A percentile compares a stretch with the other conserved stretches of the same genome.
Conservation (phyloP, 2,113 vertebrate genomes). For the Hemicordylus capensis region DNA sequence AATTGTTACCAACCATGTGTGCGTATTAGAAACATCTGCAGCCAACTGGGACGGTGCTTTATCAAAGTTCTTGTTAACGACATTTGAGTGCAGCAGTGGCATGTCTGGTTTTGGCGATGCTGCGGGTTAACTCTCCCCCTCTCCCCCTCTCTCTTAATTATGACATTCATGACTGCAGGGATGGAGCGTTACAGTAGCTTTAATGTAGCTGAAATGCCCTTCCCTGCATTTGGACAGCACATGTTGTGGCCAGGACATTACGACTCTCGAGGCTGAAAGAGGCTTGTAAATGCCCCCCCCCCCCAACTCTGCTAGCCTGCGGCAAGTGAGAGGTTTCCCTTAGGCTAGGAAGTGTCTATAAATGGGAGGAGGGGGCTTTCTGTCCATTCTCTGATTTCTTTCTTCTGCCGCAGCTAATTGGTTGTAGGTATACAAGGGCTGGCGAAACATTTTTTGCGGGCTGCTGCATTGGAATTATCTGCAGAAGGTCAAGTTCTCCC, state of each 20-base stretch:
- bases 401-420: background rate
- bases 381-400: background rate
- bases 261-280: background rate
- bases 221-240: background rate
- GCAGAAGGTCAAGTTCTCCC: background rate
- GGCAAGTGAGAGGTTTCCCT: background rate
- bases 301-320: too few relatives aligned
- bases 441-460: background rate
- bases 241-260: background rate
- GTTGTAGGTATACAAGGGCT: background rate
- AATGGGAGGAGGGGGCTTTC: background rate
- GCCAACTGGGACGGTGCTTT: constrained; percentile 54
- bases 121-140: constrained; percentile 54
- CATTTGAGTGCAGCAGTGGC: constrained; percentile 55
- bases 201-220: constrained; percentile 25
- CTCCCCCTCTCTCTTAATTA: constrained; percentile 27
- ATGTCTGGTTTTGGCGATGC: constrained; percentile 52
- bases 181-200: constrained; percentile 45
- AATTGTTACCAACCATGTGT: constrained; percentile 59
- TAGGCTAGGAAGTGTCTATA: too few relatives aligned
- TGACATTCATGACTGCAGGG: constrained; percentile 59
- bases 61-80: constrained; percentile 58
- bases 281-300: background rate
- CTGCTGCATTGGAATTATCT: background rate
- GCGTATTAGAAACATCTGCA: constrained; percentile 70